A percentile compares a stretch with the other conserved stretches of the same genome.
Conservation (phyloP, 2,113 vertebrate species). For the Pseudorectes ferrugineus region DNA sequence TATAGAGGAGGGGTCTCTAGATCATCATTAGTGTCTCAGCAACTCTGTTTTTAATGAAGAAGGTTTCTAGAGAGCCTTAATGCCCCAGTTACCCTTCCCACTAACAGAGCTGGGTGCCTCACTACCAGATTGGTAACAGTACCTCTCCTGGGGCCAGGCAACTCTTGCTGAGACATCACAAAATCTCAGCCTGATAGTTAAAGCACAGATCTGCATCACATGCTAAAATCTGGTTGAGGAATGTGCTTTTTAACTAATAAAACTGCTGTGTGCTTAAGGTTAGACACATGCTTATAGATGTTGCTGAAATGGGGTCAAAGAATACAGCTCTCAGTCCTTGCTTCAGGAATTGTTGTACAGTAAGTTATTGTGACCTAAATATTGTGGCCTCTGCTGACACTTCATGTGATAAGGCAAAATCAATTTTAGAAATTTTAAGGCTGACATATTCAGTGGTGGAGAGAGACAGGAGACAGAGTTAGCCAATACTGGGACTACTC, state of each 20-base stretch:
- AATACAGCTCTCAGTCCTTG: background rate
- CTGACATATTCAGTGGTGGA: background rate
- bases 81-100: background rate
- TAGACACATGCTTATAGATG: background rate
- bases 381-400: background rate
- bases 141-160: background rate
- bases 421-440: background rate
- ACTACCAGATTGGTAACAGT: background rate
- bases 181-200: background rate
- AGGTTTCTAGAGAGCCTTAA: background rate
- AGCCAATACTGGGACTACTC: background rate
- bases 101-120: fast-evolving
- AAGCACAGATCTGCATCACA: background rate
- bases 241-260: background rate
- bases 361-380: background rate
- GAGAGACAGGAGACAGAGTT: background rate
- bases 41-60: background rate
- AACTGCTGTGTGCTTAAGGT: background rate
- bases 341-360: background rate
- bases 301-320: background rate
- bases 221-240: background rate
- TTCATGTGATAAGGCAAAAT: background rate
- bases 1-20: background rate
- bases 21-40: background rate
- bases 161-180: background rate